Percentiles rank a stretch among this genome's conserved stretches.
Evolutionary conservation across 2,113 vertebrate species (phyloP).

Genomic region (Ciconia maguari): DNA sequence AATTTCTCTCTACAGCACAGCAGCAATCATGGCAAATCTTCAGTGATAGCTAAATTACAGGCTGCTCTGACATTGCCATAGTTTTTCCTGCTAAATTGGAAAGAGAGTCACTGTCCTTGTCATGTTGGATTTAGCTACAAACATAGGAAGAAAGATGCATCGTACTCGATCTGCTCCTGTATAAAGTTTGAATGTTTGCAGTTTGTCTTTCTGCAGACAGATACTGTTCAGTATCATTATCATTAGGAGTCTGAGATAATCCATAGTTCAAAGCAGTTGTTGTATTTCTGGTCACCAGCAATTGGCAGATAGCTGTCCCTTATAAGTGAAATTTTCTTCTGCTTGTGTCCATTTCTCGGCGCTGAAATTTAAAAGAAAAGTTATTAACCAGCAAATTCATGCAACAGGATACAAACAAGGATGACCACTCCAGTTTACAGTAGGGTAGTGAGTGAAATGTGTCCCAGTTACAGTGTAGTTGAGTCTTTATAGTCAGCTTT

Average conservation of each 20-base stretch:
- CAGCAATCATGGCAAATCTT: neutral
- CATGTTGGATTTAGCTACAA: neutral
- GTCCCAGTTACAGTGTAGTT: neutral
- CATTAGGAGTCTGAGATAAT: neutral
- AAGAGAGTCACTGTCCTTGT: neutral
- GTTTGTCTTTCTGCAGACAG: neutral
- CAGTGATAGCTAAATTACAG: neutral
- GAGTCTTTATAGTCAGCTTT: neutral
- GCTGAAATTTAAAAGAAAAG: slow-evolving; percentile 77
- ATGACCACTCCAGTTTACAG: neutral
- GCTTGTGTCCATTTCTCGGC: slow-evolving; percentile 93
- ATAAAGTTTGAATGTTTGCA: neutral
- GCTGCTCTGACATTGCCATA: neutral
- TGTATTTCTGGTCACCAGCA: neutral
- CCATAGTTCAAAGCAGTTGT: neutral
- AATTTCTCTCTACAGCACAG: neutral
- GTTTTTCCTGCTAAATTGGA: neutral
- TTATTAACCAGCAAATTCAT: neutral
- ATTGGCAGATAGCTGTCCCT: neutral
- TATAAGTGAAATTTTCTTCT: slow-evolving; percentile 96
- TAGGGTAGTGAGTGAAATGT: neutral
- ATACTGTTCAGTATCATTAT: neutral
- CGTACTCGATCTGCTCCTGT: neutral
- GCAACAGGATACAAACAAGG: neutral
- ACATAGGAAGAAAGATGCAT: neutral